Evolutionary conservation across 2,113 vertebrate genomes (phyloP).

Genomic region (Pipra filicauda): DNA sequence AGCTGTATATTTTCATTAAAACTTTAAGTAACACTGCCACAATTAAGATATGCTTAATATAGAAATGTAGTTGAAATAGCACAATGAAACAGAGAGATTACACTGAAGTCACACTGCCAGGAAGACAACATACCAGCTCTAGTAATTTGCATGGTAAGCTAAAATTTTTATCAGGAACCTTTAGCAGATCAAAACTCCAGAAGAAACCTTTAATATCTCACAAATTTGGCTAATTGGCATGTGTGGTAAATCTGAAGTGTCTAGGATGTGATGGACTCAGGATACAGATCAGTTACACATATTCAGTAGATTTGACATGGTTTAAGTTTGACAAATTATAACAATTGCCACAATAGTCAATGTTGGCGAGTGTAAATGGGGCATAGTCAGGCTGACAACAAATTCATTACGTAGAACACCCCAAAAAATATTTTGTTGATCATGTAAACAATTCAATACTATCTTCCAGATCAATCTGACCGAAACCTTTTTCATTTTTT

Average conservation of each 20-base stretch:
- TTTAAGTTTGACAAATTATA: background rate
- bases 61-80: background rate
- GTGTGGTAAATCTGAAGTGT: background rate
- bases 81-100: background rate
- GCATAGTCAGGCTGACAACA: background rate
- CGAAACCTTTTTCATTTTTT: background rate
- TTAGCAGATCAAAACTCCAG: background rate
- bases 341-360: background rate
- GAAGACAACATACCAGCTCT: background rate
- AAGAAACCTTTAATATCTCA: background rate
- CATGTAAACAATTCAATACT: background rate
- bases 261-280: background rate
- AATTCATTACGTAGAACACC: background rate
- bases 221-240: background rate
- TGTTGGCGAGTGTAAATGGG: background rate
- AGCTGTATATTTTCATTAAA: background rate
- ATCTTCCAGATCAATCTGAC: background rate
- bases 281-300: background rate
- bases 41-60: background rate
- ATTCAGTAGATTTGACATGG: background rate
- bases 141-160: background rate
- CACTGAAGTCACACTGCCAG: background rate
- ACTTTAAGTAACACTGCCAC: background rate
- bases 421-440: background rate
- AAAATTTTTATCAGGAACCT: background rate